Base-by-base conservation (phyloP, 23 tunicate species). In the Corella eumyota region DNA sequence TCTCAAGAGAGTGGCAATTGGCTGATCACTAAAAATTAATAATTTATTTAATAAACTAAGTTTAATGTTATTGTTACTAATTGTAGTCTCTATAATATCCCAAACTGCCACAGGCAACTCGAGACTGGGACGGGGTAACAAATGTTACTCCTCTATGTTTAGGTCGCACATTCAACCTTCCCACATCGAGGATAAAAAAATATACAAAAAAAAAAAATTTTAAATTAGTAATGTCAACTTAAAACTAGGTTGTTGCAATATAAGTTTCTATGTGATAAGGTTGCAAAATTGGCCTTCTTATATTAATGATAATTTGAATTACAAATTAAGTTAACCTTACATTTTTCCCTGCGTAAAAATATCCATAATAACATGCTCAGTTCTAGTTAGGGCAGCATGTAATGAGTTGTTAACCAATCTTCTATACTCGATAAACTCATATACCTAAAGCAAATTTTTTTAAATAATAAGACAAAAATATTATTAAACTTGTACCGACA, bases 281-380 rank as follows among this genome's bases (percentile, higher is more conserved):
- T 9, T 9, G 15, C 48, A 40, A 40, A 9, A 40, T 40, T 40
- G 48, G 48, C 15, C 11, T 40, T 40, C 15, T 40, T 9, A 11
- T 15, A 40, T 40, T 9, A 9, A 15, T 9, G 48, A 40, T 9
- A 40, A 40, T 15, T 9, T 40, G 48, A 9, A 15, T 40, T 9
- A 11, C 11, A 40, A 40, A 40, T 11, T 40, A 40, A 40, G n/a
- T n/a, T n/a, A n/a, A n/a, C n/a, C 94, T 64, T 31, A 84, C 94
- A 84, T 69, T 62, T 75, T 78, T 6, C 61, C 75, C 58, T 85
- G 85, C 30, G 73, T 73, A 0, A 77, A 37, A 4, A 85, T 36
- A 33, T 85, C 85, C 79, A 85, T 66, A 28, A 69, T 50, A 13
- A 69, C 50, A 34, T 71, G 79, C 36, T 78, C 95, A 3, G 74